These are phyloP conservation scores for Origma solitaria DNA, from an alignment of 2,113 vertebrate genomes.

Conservation along the genomic window DNA sequence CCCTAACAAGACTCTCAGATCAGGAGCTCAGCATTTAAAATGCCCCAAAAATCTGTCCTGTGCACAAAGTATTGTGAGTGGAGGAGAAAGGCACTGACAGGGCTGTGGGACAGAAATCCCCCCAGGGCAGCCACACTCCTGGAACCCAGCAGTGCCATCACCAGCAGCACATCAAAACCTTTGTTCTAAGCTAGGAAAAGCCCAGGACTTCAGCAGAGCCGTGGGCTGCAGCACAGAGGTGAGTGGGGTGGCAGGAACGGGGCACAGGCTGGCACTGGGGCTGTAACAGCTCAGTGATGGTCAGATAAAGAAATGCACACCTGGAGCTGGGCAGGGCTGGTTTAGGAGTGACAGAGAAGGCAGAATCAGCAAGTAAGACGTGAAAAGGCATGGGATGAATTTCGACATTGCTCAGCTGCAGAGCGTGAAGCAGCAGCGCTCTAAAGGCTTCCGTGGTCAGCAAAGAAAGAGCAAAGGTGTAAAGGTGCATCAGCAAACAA, in stretches of 20 bases:
- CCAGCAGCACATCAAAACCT: not conserved
- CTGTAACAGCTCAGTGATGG: not conserved
- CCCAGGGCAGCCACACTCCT: not conserved
- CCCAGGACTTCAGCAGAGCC: not conserved
- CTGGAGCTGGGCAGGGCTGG: not conserved
- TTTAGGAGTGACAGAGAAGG: not conserved
- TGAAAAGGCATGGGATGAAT: not conserved
- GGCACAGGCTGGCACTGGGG: not conserved
- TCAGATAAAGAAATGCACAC: not conserved
- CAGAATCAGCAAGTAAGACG: not conserved
- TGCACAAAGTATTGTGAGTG: not conserved
- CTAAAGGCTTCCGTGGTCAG: not conserved
- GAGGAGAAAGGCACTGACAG: not conserved
- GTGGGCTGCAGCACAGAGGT: not conserved
- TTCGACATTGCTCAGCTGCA: not conserved
- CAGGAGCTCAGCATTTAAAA: not conserved
- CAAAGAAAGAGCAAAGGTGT: not conserved
- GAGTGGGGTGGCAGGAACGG: not conserved
- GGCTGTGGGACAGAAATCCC: not conserved
- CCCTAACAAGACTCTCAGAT: not conserved
- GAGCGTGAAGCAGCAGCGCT: not conserved
- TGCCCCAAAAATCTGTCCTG: accelerated
- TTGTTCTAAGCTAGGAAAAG: not conserved
- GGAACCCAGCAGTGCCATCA: not conserved
- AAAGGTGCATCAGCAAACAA: not conserved